Base-by-base conservation (phyloP, 2,113 vertebrate species). In the Poecile atricapillus region DNA sequence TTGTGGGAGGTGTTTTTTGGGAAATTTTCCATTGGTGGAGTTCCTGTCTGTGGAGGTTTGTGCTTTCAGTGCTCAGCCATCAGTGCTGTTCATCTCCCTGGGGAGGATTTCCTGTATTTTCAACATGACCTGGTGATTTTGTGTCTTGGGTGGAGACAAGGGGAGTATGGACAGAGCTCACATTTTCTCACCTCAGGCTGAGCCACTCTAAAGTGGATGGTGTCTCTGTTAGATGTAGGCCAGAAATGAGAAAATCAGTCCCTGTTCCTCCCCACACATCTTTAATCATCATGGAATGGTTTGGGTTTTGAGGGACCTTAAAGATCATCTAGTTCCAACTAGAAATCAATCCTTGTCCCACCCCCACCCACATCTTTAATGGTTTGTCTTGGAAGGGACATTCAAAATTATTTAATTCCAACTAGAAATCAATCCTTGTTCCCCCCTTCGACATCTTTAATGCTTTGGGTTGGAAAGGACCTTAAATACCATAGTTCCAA, bases 161-260 rank as follows among this genome's bases (percentile, higher is more conserved):
- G n/a, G 31, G 31, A 63, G 63, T 8, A 49, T 37, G n/a, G 44
- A 11, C 63, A 73, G 49, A 68, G 41, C 59, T 87, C 35, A 1
- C 0, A 0, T 64, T 80, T 64, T 33, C 63, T 31, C 23, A 15
- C 27, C 20, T 71, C 53, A 35, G 18, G 13, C 19, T 33, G 43
- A 56, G 18, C 24, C 22, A 7, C 55, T 4, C 17, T 21, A 1
- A 64, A 50, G 16, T 5, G 16, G 43, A 27, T 37, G 8, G n/a
- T 33, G 2, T 0, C 21, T n/a, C 9, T 31, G 0, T 10, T 31
- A n/a, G 21, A 33, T 67, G 39, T 35, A 71, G 46, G 59, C 65
- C 33, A 76, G 33, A 63, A 58, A 3, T 35, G 25, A 67, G 16
- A 12, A 74, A 56, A 69, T 56, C 0, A 21, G 30, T 30, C 19